Conservation (phyloP, 1,140 invertebrate species). For the Dreissena polymorpha region DNA sequence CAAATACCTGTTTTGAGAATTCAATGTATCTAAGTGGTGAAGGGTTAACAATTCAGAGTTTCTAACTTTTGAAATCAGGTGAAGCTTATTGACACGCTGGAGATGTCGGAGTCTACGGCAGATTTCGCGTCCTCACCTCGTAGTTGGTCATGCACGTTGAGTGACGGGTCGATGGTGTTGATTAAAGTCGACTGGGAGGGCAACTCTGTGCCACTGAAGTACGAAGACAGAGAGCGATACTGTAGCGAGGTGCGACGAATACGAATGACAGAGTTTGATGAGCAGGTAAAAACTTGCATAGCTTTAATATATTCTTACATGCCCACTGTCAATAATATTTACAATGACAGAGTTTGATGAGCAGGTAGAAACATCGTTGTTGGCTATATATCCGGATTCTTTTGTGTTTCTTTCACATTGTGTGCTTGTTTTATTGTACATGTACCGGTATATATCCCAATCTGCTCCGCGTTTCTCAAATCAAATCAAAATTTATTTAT, state of each 20-base stretch:
- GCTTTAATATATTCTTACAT: too few species aligned
- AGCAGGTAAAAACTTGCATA: slow-evolving; percentile 73
- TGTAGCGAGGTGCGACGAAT: slow-evolving; percentile 70
- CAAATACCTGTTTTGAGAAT: too few species aligned
- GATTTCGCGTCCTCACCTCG: slow-evolving; percentile 67
- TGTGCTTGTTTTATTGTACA: too few species aligned
- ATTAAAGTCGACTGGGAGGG: slow-evolving; percentile 70
- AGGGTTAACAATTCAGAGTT: too few species aligned
- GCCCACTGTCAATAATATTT: too few species aligned
- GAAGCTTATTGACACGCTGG: slow-evolving; percentile 73
- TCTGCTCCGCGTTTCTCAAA: too few species aligned
- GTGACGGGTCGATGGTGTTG: slow-evolving; percentile 71
- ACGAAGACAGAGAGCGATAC: slow-evolving; percentile 75
- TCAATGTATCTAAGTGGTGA: too few species aligned
- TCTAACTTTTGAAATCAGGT: slow-evolving; percentile 66
- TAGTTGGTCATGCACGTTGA: slow-evolving; percentile 75
- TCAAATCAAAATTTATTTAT: too few species aligned
- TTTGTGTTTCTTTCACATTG: too few species aligned
- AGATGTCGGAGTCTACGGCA: slow-evolving; percentile 70
- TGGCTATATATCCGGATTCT: too few species aligned
- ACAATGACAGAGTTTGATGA: neutral
- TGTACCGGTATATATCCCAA: too few species aligned
- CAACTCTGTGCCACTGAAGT: slow-evolving; percentile 68
- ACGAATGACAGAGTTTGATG: slow-evolving; percentile 74
- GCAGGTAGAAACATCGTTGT: neutral